Conservation (phyloP, 2,888 invertebrate genomes). For the Melinaea marsaeus region DNA sequence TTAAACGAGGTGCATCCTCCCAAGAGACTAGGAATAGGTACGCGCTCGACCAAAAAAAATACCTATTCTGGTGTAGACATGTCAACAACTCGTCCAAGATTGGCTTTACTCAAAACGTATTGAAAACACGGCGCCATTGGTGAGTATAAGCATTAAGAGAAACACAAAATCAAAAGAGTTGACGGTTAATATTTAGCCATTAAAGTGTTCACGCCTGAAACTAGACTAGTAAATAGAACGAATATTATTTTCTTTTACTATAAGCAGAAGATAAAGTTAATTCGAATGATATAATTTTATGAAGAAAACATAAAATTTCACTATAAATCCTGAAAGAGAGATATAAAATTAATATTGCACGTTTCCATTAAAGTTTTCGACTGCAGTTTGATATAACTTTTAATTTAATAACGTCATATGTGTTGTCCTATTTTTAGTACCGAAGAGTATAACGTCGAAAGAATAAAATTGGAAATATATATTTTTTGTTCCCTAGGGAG, state of each 20-base stretch:
- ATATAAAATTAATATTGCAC: too few relatives aligned
- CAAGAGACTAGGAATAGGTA: not conserved
- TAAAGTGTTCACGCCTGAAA: too few relatives aligned
- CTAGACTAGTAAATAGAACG: too few relatives aligned
- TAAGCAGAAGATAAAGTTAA: too few relatives aligned
- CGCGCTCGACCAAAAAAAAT: not conserved
- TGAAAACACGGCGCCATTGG: not conserved
- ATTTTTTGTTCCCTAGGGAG: conserved; percentile 1
- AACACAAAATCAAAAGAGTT: not conserved
- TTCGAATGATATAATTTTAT: too few relatives aligned
- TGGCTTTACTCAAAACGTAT: not conserved
- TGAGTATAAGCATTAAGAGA: not conserved
- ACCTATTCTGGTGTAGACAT: not conserved
- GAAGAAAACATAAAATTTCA: too few relatives aligned
- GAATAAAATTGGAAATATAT: conserved; percentile 5
- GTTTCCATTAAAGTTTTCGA: too few relatives aligned
- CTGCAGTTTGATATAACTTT: too few relatives aligned
- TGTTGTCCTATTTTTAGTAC: not conserved
- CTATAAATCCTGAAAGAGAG: too few relatives aligned
- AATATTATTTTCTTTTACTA: too few relatives aligned
- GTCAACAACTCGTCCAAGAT: conserved; percentile 1
- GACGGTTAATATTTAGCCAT: too few relatives aligned
- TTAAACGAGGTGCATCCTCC: conserved; percentile 1
- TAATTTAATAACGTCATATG: too few relatives aligned
- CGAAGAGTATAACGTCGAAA: not conserved